Evolutionary conservation across 2,113 vertebrate species (phyloP), one percentile per base, ranked within the genome.

Genomic region (Psittacula cyanocephala): DNA sequence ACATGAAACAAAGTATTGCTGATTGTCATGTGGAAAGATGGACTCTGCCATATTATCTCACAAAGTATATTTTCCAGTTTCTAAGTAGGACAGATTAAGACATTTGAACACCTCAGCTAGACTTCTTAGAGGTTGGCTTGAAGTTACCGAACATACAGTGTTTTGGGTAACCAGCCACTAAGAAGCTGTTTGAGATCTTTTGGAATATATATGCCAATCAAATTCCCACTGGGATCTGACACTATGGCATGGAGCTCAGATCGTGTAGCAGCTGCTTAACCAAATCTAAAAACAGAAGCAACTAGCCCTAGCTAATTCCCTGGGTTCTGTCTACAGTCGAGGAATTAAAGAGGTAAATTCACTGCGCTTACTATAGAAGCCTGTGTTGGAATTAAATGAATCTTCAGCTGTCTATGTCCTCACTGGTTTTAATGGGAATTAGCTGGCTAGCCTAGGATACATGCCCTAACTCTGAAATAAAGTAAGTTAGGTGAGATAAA

Each of bases 161-260:
- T 86, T 96, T 93, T 47, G 77, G 28, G 39, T 95, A 95, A 97
- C 91, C 60, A 91, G 39, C 72, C 80, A 60, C 72, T 84, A 78
- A 84, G 86, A 94, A 88, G 72, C 67, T 92, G 91, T 81, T 91
- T 81, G 69, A 92, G 95, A 83, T 95, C 68, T 90, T 93, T 88
- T 46, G 49, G 68, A 86, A 74, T 81, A 53, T 90, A 86, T 68
- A 47, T 0, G 4, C 91, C 88, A 93, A 70, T 94, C 86, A 91
- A 46, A 88, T 91, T 92, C 91, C 72, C 65, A 44, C 64, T 15
- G 13, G 64, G 69, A 92, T 84, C 64, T 88, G 80, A 88, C 64
- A 63, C 64, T 86, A 24, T 53, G 91, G 59, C 57, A 9, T 57
- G 59, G 79, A 89, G 57, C 47, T 94, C 53, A 35, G 35, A 57